Conservation (phyloP, 2,888 invertebrate species). For the Spicauda simplicius region DNA sequence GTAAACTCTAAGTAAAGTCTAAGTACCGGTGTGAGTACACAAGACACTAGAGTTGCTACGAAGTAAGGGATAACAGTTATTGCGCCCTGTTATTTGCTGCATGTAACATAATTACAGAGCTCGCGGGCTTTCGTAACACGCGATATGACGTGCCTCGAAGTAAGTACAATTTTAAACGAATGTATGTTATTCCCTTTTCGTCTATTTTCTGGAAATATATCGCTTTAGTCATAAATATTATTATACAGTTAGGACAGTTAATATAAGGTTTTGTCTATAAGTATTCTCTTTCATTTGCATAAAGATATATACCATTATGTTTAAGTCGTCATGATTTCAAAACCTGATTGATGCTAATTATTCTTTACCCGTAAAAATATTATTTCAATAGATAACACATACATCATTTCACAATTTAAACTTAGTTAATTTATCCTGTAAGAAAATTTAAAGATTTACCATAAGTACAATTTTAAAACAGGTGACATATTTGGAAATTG, state of each 20-base stretch:
- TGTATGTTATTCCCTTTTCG: constrained; percentile 25
- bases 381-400: no score
- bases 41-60: neutral
- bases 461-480: no score
- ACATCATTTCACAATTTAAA: no score
- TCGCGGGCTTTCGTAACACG: constrained; percentile 54
- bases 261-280: no score
- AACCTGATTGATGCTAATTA: no score
- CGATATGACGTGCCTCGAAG: constrained; percentile 56
- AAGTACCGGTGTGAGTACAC: constrained; percentile 19
- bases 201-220: constrained; percentile 11
- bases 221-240: neutral
- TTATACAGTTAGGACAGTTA: constrained; percentile 5
- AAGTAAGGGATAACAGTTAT: constrained; percentile 55
- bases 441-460: no score
- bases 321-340: no score
- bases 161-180: constrained; percentile 43
- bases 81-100: constrained; percentile 59
- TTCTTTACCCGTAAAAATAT: no score
- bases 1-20: constrained; percentile 12
- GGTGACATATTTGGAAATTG: no score
- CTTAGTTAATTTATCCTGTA: no score
- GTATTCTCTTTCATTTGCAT: no score
- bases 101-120: constrained; percentile 61
- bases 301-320: no score